These are phyloP conservation scores for Pantala flavescens DNA, from an alignment of 1,140 invertebrate genomes.

Conservation along the genomic window DNA sequence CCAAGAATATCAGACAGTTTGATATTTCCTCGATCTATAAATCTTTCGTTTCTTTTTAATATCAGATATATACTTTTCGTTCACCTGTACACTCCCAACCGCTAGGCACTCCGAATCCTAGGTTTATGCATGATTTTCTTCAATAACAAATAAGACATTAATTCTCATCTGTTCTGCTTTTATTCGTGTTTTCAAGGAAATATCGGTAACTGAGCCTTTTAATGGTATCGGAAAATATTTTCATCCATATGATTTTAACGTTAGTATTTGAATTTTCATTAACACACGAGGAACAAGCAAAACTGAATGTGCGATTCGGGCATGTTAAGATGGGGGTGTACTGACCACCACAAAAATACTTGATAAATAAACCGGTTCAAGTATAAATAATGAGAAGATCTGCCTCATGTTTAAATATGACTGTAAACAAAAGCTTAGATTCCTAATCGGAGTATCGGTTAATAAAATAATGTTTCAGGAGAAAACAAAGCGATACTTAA, in stretches of 20 bases:
- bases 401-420: neutral
- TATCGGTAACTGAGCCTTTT: neutral
- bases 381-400: neutral
- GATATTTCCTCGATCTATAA: neutral
- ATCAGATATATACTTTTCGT: neutral
- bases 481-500: too few species aligned
- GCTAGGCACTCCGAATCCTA: neutral
- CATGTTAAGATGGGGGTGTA: neutral
- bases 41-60: slow-evolving; percentile 3
- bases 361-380: too few species aligned
- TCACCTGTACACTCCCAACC: neutral
- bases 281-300: too few species aligned
- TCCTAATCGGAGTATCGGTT: too few species aligned
- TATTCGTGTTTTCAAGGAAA: neutral
- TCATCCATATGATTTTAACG: too few species aligned
- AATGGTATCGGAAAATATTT: too few species aligned
- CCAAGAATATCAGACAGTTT: neutral
- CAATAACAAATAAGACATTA: neutral
- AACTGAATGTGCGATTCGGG: too few species aligned
- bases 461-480: too few species aligned
- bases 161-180: neutral
- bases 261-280: too few species aligned
- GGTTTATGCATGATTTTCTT: neutral
- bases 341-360: neutral
- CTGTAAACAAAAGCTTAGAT: neutral